These are phyloP conservation scores for Seladonia tumulorum DNA, from an alignment of 2,888 invertebrate species.

Conservation along the genomic window DNA sequence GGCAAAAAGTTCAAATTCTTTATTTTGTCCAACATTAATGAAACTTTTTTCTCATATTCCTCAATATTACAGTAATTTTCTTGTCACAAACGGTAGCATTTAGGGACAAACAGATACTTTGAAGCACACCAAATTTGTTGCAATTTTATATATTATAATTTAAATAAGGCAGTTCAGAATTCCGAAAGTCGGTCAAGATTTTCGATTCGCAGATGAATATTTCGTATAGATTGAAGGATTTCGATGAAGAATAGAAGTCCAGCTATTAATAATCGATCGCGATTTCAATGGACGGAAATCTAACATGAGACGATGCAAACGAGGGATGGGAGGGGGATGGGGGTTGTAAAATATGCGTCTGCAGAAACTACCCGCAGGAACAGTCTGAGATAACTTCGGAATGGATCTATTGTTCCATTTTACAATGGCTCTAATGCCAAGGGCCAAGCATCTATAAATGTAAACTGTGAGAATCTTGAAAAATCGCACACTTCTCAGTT, in stretches of 20 bases:
- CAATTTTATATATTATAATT: background rate
- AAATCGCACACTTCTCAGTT: background rate
- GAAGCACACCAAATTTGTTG: no score
- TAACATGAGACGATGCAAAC: background rate
- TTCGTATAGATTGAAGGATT: background rate
- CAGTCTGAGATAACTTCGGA: background rate
- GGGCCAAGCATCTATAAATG: background rate
- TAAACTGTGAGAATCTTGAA: background rate
- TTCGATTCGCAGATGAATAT: background rate
- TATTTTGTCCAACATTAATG: no score
- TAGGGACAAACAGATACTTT: no score
- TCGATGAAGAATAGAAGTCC: background rate
- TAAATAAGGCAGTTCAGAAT: background rate
- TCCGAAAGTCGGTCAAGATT: background rate
- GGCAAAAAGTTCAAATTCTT: no score
- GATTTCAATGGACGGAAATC: background rate
- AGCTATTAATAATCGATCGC: constrained; percentile 12
- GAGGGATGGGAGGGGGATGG: background rate
- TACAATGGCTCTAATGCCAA: constrained; percentile 2
- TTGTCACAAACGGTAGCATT: no score
- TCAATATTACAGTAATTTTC: no score
- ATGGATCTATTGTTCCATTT: constrained; percentile 16
- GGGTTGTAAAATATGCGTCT: background rate
- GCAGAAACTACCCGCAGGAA: background rate
- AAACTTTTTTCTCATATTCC: no score